Percentiles rank a stretch among this genome's conserved stretches.
Conservation (phyloP, 30 jellyfish, hydroid and myxozoan species). For the Chrysaora quinquecirrha region DNA sequence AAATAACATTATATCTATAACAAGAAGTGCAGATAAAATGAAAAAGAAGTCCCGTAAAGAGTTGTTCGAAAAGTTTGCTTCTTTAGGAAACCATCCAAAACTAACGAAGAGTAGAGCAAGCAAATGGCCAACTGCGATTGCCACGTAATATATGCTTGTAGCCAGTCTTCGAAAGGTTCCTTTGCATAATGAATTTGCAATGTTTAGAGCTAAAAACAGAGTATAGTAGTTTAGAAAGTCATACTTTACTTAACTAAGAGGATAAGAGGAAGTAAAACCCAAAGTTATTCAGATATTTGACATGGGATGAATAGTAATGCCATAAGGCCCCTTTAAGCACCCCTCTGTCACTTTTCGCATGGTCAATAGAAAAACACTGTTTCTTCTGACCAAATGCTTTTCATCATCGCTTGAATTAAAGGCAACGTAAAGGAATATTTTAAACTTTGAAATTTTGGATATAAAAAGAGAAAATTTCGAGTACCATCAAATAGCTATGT, state of each 20-base stretch:
- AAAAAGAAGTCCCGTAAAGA: constrained; percentile 3
- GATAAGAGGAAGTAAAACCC: too few relatives aligned
- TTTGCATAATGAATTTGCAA: constrained; percentile 46
- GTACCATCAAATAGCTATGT: too few relatives aligned
- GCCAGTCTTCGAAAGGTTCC: constrained; percentile 60
- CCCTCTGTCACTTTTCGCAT: too few relatives aligned
- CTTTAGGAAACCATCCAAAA: constrained; percentile 38
- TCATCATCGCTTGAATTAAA: too few relatives aligned
- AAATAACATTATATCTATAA: background rate
- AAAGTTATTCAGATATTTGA: too few relatives aligned
- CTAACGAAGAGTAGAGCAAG: constrained; percentile 44
- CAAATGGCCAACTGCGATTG: constrained; percentile 49
- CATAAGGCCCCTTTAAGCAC: too few relatives aligned
- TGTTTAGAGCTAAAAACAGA: constrained; percentile 37
- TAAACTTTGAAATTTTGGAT: too few relatives aligned
- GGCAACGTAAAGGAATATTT: too few relatives aligned
- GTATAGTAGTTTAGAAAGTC: background rate
- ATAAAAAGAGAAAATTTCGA: too few relatives aligned
- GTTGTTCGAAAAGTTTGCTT: background rate
- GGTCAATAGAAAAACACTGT: too few relatives aligned
- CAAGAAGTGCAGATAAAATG: background rate
- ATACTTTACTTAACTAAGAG: background rate
- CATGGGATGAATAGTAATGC: too few relatives aligned
- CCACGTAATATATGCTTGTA: constrained; percentile 26
- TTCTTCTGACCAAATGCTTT: too few relatives aligned